These are phyloP conservation scores for Oncorhynchus tshawytscha DNA, from an alignment of 2,113 vertebrate genomes.

Conservation along the genomic window DNA sequence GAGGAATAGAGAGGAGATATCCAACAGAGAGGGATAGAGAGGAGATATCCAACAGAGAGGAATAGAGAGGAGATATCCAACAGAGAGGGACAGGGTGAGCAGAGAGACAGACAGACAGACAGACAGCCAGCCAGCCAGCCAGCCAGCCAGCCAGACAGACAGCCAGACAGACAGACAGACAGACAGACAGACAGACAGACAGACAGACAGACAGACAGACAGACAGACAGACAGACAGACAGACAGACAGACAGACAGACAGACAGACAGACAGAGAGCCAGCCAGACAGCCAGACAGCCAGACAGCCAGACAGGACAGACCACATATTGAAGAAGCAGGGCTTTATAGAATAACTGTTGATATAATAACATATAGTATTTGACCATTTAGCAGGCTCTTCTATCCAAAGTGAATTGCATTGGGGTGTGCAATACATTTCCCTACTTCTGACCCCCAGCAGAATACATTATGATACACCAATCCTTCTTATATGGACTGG, in stretches of 20 bases:
- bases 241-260: not conserved
- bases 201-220: not conserved
- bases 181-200: not conserved
- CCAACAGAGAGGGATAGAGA: too few species aligned
- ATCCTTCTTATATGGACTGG: too few species aligned
- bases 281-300: too few species aligned
- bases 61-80: not conserved
- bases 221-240: too few species aligned
- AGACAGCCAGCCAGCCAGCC: not conserved
- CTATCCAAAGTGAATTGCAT: too few species aligned
- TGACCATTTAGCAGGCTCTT: too few species aligned
- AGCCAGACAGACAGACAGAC: not conserved
- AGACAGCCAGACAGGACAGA: too few species aligned
- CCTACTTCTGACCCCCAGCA: too few species aligned
- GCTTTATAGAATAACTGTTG: not conserved
- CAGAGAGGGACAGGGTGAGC: not conserved
- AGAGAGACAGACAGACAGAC: not conserved
- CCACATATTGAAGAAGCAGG: too few species aligned
- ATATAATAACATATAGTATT: not conserved
- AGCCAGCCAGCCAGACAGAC: not conserved
- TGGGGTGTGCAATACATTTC: too few species aligned
- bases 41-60: not conserved
- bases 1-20: not conserved
- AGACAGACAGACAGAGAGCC: too few species aligned
- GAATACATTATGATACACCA: too few species aligned